Evolutionary conservation across 35 echinoderm and acorn worm genomes (phyloP), one percentile per base, ranked within the genome.

Genomic region (Apostichopus japonicus): DNA sequence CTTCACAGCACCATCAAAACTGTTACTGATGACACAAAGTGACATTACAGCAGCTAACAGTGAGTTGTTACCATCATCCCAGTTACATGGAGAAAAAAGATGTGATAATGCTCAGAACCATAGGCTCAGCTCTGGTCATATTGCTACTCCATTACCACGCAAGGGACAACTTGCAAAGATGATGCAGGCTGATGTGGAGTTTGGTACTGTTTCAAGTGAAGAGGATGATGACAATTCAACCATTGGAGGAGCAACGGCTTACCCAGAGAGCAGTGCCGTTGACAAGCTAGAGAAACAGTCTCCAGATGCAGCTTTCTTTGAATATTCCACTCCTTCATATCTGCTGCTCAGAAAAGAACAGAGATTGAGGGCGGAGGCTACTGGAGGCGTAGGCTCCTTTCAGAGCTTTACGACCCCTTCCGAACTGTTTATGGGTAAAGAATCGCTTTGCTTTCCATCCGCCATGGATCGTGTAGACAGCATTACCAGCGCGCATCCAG

Each of bases 361-460:
- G 19, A 61, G 61, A 8, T 67, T 54, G 7, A 23, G 53, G 23
- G 86, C 86, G 5, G 86, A 89, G 62, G 24, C 8, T 72, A 63
- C 63, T 72, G 86, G 6, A 62, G 86, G 86, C 6, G 86, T 89
- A 17, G 86, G 63, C 10, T 89, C 86, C 8, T 89, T 89, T 89
- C 56, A 89, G 86, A 89, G 86, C 63, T 89, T 89, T 53, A 89
- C 86, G 13, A 53, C 86, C 2, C 86, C 86, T n/a, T 89, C 86
- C 1, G 86, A 59, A 53, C 86, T 89, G 16, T 72, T 89, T 21
- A 73, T 2, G 86, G 23, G 14, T 19, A 89, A 89, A 17, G 22
- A 67, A 13, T 24, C 44, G 15, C 23, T 24, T 4, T 16, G 54
- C 16, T 89, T 14, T 84, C 53, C 56, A 0, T 11, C 86, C 4